Conservation (phyloP, 1,140 invertebrate species). For the Drosophila equinoxialis region DNA sequence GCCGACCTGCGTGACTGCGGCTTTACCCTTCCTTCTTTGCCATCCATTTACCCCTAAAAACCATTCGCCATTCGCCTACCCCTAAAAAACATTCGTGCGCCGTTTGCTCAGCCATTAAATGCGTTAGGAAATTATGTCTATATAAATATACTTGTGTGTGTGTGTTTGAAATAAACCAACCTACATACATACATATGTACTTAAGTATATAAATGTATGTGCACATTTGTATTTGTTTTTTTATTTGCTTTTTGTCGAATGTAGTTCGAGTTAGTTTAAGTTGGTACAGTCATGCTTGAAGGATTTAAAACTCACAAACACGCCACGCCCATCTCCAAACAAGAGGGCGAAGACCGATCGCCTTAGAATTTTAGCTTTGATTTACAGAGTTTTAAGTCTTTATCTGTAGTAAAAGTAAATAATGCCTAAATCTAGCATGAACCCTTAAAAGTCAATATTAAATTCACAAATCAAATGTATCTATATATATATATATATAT, state of each 20-base stretch:
- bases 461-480: too few relatives aligned
- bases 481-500: too few relatives aligned
- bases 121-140: constrained; percentile 56
- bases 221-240: not conserved
- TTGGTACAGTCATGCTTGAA: not conserved
- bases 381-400: too few relatives aligned
- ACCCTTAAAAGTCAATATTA: too few relatives aligned
- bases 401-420: too few relatives aligned
- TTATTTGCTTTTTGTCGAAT: constrained; percentile 28
- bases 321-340: constrained; percentile 39
- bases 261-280: constrained; percentile 15
- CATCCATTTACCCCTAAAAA: constrained; percentile 6
- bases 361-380: too few relatives aligned
- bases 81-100: constrained; percentile 12
- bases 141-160: constrained; percentile 18
- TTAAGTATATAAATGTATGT: constrained; percentile 20
- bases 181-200: too few relatives aligned
- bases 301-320: not conserved
- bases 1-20: constrained; percentile 11
- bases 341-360: not conserved
- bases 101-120: constrained; percentile 62
- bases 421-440: too few relatives aligned
- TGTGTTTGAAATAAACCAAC: not conserved
- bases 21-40: not conserved
- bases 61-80: not conserved